Conservation (phyloP, 2,797 vertebrate species). For the Gobio occitaniae region DNA sequence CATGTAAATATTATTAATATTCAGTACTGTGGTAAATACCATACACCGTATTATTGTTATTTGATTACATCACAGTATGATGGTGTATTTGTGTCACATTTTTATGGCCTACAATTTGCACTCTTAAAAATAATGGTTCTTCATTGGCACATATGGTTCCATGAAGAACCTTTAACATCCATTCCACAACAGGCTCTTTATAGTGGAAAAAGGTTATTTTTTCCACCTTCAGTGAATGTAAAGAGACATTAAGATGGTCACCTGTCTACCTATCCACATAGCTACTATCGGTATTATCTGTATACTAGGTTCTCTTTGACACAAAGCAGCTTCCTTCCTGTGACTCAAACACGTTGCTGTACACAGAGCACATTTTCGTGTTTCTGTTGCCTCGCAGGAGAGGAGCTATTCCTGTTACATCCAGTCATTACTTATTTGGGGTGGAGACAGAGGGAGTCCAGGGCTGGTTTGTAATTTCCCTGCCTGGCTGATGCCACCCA, state of each 20-base stretch:
- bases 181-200: not conserved
- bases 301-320: not conserved
- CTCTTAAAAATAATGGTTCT: not conserved
- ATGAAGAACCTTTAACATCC: not conserved
- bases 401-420: conserved; percentile 75
- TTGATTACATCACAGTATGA: not conserved
- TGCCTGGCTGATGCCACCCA: conserved; percentile 73
- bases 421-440: conserved; percentile 79
- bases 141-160: not conserved
- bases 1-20: not conserved
- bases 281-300: not conserved
- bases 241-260: not conserved
- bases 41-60: not conserved
- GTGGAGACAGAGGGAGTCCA: conserved; percentile 76
- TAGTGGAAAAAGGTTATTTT: not conserved
- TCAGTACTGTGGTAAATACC: not conserved
- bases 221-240: not conserved
- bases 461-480: conserved; percentile 80
- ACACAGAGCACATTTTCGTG: conserved; percentile 21
- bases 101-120: not conserved
- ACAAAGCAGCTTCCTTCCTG: not conserved
- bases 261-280: not conserved
- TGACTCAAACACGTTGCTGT: conserved; percentile 8
- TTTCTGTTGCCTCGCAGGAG: conserved; percentile 56
- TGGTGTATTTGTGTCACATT: not conserved